Base-by-base conservation (phyloP, 2,113 vertebrate genomes). In the Ceyx margarethae region DNA sequence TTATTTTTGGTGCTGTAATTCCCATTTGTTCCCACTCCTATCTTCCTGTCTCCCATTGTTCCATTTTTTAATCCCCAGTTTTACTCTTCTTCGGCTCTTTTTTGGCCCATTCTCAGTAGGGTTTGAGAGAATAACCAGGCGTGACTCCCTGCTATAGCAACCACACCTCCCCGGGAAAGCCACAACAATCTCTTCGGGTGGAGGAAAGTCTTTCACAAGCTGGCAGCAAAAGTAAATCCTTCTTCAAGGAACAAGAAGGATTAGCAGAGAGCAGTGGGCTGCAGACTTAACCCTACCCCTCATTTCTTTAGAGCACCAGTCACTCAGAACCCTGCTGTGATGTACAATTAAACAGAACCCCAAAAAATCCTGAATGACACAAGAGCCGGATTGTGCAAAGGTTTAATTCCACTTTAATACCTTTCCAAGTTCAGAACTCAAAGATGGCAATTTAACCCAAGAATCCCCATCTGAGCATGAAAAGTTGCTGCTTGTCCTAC, bases 1-100 rank as follows among this genome's bases (percentile, higher is more conserved):
- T 98, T 98, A 98, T 99, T 98, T 98, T 98, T 98, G 97, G 97
- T 97, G 98, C 98, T 99, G 98, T 99, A 98, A 99, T 98, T 98
- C 98, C 98, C 97, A 98, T 98, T 98, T 97, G 98, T 98, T 97
- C 98, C 97, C 98, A 98, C 98, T 98, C 98, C 98, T 98, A 98
- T 98, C 98, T 98, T 98, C 98, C 98, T 98, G 98, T 98, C 97
- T 93, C 96, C 97, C 97, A 98, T 98, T 99, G 98, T 98, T 97
- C 96, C 83, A 87, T 56, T 95, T 95, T 97, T 98, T 98, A 99
- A 99, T 99, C 98, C 98, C 96, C 98, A 97, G 97, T 98, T 98
- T 98, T 97, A 97, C 98, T 98, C 98, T 98, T 98, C 97, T 94
- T 98, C 96, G 83, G 97, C 98, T 97, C 97, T 97, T 93, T 97